A percentile compares a stretch with the other conserved stretches of the same genome.
Evolutionary conservation across 2,888 invertebrate species (phyloP).

Genomic region (Glaucopsyche alexis): DNA sequence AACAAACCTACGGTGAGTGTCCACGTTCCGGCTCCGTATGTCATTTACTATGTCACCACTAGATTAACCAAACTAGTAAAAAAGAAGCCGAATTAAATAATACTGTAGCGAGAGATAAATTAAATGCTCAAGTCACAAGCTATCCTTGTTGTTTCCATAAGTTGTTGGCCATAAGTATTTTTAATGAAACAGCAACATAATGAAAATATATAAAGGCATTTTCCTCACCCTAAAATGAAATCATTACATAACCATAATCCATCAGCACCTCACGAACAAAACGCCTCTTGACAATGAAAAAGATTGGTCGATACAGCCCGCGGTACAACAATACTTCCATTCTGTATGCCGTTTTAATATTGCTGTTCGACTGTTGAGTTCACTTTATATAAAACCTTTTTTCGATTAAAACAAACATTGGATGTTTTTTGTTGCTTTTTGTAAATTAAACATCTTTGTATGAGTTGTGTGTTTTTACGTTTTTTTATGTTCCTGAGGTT

Average conservation of each 20-base stretch:
- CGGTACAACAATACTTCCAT: conserved; percentile 21
- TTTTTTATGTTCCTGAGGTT: not conserved
- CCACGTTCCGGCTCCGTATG: no score
- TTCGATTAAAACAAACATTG: conserved; percentile 20
- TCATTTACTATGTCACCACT: no score
- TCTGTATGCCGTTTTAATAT: conserved; percentile 27
- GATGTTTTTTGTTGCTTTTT: not conserved
- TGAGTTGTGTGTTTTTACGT: not conserved
- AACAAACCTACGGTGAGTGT: no score
- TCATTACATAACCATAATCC: conserved; percentile 28
- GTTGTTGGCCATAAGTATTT: no score
- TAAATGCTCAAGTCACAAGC: no score
- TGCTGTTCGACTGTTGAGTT: conserved; percentile 16
- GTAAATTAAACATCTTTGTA: not conserved
- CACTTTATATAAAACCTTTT: conserved; percentile 1
- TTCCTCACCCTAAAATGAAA: conserved; percentile 11
- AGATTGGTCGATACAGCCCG: conserved; percentile 27
- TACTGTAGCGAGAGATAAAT: no score
- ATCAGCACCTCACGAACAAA: conserved; percentile 27
- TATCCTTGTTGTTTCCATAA: no score
- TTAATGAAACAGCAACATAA: not conserved
- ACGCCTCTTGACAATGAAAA: conserved; percentile 29
- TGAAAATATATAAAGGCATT: not conserved
- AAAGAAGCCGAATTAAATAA: no score
- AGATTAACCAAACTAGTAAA: no score